Evolutionary conservation across 2,113 vertebrate species (phyloP).

Genomic region (Oncorhynchus gorbuscha): DNA sequence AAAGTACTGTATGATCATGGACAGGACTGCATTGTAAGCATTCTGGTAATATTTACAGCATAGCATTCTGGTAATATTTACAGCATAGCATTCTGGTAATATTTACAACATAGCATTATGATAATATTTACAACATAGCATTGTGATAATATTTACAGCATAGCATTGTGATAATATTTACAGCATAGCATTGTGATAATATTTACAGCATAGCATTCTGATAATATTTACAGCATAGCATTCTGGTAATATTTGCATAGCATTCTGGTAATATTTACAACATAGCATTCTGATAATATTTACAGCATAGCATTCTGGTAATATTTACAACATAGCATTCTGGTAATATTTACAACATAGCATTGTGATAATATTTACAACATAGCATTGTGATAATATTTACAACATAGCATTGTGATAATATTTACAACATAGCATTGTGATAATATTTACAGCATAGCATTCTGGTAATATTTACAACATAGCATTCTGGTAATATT

Average conservation of each 20-base stretch:
- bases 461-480: neutral
- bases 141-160: neutral
- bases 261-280: neutral
- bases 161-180: too few species aligned
- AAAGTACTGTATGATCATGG: conserved; percentile 14
- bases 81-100: too few species aligned
- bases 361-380: too few species aligned
- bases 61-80: too few species aligned
- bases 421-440: too few species aligned
- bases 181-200: too few species aligned
- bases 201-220: neutral
- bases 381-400: neutral
- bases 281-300: too few species aligned
- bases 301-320: too few species aligned
- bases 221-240: neutral
- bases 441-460: too few species aligned
- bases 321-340: too few species aligned
- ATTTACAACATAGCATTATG: neutral
- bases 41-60: neutral
- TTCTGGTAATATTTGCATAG: neutral
- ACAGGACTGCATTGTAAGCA: neutral
- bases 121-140: neutral
- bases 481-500: neutral
- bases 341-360: too few species aligned
- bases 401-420: neutral